Evolutionary conservation across 2,113 vertebrate species (phyloP).

Genomic region (Bostrychus sinensis): DNA sequence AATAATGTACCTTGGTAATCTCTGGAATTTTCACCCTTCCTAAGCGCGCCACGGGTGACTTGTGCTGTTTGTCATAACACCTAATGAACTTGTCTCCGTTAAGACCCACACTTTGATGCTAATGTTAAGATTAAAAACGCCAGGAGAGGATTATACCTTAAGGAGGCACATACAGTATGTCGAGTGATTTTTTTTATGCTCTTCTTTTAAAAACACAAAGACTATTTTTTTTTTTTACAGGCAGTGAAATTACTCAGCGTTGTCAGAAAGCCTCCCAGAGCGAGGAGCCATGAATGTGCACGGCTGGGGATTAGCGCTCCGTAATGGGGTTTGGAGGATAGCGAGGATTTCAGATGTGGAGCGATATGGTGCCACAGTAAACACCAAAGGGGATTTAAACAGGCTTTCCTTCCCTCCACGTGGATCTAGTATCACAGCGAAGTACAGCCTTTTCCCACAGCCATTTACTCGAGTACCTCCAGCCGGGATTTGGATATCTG

Average conservation of each 20-base stretch:
- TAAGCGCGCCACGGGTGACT: background rate
- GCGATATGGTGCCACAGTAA: slow-evolving; percentile 71
- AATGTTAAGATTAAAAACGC: slow-evolving; percentile 8
- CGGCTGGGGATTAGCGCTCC: slow-evolving; percentile 62
- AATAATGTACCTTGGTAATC: background rate
- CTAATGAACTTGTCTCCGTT: slow-evolving; percentile 16
- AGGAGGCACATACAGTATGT: slow-evolving; percentile 5
- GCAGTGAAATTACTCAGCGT: slow-evolving; percentile 52
- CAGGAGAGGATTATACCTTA: slow-evolving; percentile 4
- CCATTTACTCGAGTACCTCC: slow-evolving; percentile 71
- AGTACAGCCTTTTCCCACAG: slow-evolving; percentile 69
- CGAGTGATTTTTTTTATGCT: slow-evolving; percentile 10
- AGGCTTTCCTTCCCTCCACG: slow-evolving; percentile 54
- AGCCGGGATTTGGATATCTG: slow-evolving; percentile 64
- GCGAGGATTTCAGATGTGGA: slow-evolving; percentile 72
- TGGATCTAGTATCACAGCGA: slow-evolving; percentile 56
- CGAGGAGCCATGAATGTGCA: slow-evolving; percentile 30
- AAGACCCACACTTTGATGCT: background rate
- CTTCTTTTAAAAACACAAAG: background rate
- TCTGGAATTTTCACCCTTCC: too few relatives aligned
- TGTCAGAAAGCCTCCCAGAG: slow-evolving; percentile 52
- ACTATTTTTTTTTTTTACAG: slow-evolving; percentile 13
- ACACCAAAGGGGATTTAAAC: slow-evolving; percentile 68
- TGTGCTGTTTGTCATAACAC: slow-evolving; percentile 10
- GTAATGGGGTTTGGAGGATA: slow-evolving; percentile 78